phyloP scores from a whole-genome alignment of 2,113 vertebrate genomes.

The Rhizomys pruinosus region DNA sequence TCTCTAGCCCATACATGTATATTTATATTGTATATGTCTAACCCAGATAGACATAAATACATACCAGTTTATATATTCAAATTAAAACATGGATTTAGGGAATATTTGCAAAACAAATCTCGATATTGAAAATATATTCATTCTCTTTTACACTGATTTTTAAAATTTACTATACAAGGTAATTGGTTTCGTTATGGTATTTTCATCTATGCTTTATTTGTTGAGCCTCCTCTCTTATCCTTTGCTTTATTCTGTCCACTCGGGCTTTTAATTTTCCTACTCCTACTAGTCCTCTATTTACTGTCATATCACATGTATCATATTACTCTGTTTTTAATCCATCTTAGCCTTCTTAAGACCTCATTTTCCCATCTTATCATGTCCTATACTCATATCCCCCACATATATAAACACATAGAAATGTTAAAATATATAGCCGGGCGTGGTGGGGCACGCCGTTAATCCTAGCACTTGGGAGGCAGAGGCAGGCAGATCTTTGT shows the following conservation, averaged over 20 bases:
- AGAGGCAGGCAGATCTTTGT: too few species aligned
- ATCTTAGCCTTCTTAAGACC: neutral
- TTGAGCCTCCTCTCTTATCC: neutral
- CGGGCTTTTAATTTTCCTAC: neutral
- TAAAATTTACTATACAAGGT: neutral
- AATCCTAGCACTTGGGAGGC: too few species aligned
- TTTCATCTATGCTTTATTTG: neutral
- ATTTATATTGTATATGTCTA: too few species aligned
- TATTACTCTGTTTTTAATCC: neutral
- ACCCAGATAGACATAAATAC: neutral
- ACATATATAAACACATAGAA: neutral
- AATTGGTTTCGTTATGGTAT: neutral
- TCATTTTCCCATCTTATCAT: neutral
- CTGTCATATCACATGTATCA: neutral
- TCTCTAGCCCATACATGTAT: too few species aligned
- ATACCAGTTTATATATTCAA: neutral
- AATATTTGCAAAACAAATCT: neutral
- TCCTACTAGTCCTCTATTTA: neutral
- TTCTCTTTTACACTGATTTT: neutral
- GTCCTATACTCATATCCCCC: neutral
- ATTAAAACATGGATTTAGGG: neutral
- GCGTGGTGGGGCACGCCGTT: too few species aligned
- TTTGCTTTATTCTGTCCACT: neutral
- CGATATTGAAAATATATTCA: neutral
- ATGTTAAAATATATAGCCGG: neutral